Base-by-base conservation (phyloP, 2,888 invertebrate genomes). In the Beris morrisii region DNA sequence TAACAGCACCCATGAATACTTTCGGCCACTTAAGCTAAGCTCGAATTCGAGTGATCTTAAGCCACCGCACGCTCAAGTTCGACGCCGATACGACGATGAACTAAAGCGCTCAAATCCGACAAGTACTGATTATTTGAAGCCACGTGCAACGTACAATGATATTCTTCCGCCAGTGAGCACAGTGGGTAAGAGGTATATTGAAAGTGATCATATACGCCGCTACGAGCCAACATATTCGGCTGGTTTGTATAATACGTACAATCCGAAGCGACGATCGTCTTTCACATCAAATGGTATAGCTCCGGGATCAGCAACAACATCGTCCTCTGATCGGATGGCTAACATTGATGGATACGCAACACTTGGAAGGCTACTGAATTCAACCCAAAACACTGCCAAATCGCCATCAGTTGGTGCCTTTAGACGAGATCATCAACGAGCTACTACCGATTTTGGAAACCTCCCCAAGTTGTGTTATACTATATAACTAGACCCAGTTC, bases 311-410 rank as follows among this genome's bases (percentile, higher is more conserved):
- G 73, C 71, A 6, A 15, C 52, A 22, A 13, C 59, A 9, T 32
- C 61, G 5, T 53, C 53, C 30, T 53, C 53, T 28, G 61, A 61
- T 52, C 61, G 61, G 6, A 61, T 52, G 61, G 73, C 75, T 28
- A 71, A 73, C 65, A 73, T 79, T 30, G 79, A 79, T 58, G 75
- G 78, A 4, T 81, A 81, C 72, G 80, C 79, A 65, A 81, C 81
- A 1, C 72, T 81, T 38, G 80, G 81, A 2, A 74, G 80, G 11
- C 73, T 76, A 15, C 72, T 77, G 30, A 74, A 78, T 22, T 74
- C 79, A 1, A 38, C 38, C 1, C 79, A 80, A 69, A 78, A 80
- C 66, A 75, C 80, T 43, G 80, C 77, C 53, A 74, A 12, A 71
- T 66, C 58, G 22, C 46, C 69, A 28, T 71, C 71, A 48, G 67